Evolutionary conservation across 2,797 vertebrate species (phyloP), one percentile per base, ranked within the genome.

Genomic region (Chloroceryle inda): DNA sequence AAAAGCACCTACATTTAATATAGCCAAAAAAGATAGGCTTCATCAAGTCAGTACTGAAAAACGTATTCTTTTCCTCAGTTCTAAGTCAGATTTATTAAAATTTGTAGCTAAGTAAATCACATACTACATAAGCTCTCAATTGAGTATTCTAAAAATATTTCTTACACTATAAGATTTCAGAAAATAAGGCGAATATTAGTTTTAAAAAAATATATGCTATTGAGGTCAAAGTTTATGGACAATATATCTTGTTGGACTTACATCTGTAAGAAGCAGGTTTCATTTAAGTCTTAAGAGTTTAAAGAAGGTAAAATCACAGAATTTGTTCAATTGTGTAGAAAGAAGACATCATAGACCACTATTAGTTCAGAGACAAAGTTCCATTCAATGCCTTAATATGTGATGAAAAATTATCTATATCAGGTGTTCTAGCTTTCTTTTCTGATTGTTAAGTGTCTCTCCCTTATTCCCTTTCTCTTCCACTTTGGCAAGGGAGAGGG

Each of bases 1-100:
- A 72, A 52, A 96, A 92, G 89, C 81, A 91, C 73, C 77, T 89
- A 73, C 55, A 64, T 88, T 88, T 97, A 91, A 90, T 67, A 33
- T 80, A 88, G 74, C 75, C 76, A 94, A 92, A 93, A 72, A 62
- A 95, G 80, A 95, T 66, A 96, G 42, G 44, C 87, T 84, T 74
- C 10, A 89, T 37, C 47, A 94, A 80, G 38, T 83, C 55, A 92
- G 5, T 21, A 55, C 31, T 55, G 52, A 91, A 94, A 96, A 64
- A 88, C 50, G 4, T 50, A 15, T n/a, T 40, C 38, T 61, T 81
- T 66, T 67, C 11, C 26, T 78, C 35, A 68, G 49, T 50, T 17
- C 27, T 78, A 88, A 94, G 59, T 44, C 42, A 44, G 44, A 44
- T 95, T 94, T 92, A 84, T 92, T 93, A 66, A 93, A 83, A 63